These are phyloP conservation scores for Calliopum simillimum DNA, from an alignment of 2,888 invertebrate species.

Conservation along the genomic window DNA sequence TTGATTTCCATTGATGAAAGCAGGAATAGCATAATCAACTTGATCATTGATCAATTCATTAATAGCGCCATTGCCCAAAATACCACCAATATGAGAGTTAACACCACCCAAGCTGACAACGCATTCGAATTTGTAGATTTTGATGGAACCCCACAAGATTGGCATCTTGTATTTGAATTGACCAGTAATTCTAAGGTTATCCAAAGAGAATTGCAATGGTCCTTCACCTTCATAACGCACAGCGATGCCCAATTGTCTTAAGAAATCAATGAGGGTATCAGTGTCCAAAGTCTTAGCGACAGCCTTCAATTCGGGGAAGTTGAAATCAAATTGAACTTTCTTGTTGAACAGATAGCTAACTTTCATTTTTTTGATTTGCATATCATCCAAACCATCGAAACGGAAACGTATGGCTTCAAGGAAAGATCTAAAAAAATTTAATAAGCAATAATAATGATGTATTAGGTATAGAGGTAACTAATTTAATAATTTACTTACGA, in stretches of 20 bases:
- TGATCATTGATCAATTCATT: constrained; percentile 56
- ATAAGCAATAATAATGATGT: not conserved
- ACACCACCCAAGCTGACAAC: constrained; percentile 54
- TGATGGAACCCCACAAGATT: constrained; percentile 57
- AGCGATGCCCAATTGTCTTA: constrained; percentile 53
- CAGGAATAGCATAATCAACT: constrained; percentile 54
- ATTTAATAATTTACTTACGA: constrained; percentile 52
- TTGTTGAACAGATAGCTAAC: constrained; percentile 58
- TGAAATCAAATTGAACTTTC: constrained; percentile 57
- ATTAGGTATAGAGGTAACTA: not conserved
- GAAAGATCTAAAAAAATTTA: constrained; percentile 45
- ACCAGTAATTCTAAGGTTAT: constrained; percentile 57
- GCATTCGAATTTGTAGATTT: constrained; percentile 59
- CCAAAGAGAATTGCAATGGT: constrained; percentile 54
- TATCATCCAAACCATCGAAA: constrained; percentile 58
- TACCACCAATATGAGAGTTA: constrained; percentile 57
- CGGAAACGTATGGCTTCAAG: constrained; percentile 57
- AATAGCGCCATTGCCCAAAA: constrained; percentile 56
- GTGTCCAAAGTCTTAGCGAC: constrained; percentile 51
- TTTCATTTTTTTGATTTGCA: constrained; percentile 57
- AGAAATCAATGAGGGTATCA: constrained; percentile 53
- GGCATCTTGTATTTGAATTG: constrained; percentile 63
- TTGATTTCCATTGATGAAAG: constrained; percentile 54
- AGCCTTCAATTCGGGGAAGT: constrained; percentile 51
- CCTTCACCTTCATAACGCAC: constrained; percentile 58